Evolutionary conservation across 2,113 vertebrate species (phyloP).

Genomic region (Prunella himalayana): DNA sequence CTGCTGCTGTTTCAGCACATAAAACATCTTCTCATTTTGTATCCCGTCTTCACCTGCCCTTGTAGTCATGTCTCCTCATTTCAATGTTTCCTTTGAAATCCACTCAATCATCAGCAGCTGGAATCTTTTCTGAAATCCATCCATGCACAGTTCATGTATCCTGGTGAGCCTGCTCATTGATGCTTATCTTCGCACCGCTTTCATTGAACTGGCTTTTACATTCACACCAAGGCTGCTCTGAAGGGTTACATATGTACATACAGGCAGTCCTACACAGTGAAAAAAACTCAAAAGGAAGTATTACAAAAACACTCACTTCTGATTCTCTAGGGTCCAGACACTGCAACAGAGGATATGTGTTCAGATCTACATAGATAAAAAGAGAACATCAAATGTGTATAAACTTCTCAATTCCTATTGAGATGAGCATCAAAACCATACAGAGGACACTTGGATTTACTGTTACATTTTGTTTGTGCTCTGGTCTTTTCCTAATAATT

Average conservation of each 20-base stretch:
- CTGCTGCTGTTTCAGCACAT: slow-evolving; percentile 44
- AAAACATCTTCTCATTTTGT: slow-evolving; percentile 43
- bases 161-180: slow-evolving; percentile 25
- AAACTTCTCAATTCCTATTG: not conserved
- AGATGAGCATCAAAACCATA: not conserved
- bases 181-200: not conserved
- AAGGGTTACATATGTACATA: not conserved
- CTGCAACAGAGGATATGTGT: not conserved
- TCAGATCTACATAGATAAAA: not conserved
- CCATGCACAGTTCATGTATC: slow-evolving; percentile 21
- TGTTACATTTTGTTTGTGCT: not conserved
- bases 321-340: not conserved
- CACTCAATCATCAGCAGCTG: slow-evolving; percentile 31
- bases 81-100: slow-evolving; percentile 54
- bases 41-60: slow-evolving; percentile 13
- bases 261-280: not conserved
- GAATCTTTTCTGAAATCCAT: slow-evolving; percentile 45
- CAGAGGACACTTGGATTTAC: not conserved
- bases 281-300: not conserved
- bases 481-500: not conserved
- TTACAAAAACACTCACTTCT: not conserved
- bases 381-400: not conserved
- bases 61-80: not conserved
- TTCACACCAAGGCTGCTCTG: slow-evolving; percentile 26
- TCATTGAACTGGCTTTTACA: slow-evolving; percentile 27